Percentiles rank a stretch among this genome's conserved stretches.
Conservation (phyloP, 2,113 vertebrate genomes). For the Pomatorhinus ruficollis region DNA sequence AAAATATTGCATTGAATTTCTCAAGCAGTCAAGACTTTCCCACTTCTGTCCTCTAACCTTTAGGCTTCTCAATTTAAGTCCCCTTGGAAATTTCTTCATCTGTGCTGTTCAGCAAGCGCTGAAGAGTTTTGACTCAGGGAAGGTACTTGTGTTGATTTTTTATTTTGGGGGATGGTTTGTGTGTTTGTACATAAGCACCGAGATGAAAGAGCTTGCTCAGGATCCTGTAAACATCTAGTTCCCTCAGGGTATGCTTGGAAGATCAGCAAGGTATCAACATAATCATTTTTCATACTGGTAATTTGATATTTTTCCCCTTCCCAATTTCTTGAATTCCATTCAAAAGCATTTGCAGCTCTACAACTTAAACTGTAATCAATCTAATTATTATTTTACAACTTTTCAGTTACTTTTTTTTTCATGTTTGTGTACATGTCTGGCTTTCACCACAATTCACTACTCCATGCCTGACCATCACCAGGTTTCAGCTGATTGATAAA, state of each 20-base stretch:
- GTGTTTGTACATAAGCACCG: neutral
- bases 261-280: neutral
- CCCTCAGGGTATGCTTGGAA: neutral
- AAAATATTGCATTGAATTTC: neutral
- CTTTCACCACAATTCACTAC: neutral
- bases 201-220: neutral
- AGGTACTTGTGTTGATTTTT: neutral
- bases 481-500: neutral
- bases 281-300: neutral
- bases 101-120: neutral
- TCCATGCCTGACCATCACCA: neutral
- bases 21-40: neutral
- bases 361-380: neutral
- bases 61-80: neutral
- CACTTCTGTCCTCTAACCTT: neutral
- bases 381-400: neutral
- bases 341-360: neutral
- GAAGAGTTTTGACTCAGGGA: neutral
- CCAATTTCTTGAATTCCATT: neutral
- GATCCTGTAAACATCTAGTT: neutral
- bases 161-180: neutral
- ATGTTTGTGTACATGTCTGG: accelerated
- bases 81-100: neutral
- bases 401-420: neutral
- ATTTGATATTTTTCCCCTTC: neutral